Conservation (phyloP, 2,797 vertebrate genomes). For the Phalloptychus januarius region DNA sequence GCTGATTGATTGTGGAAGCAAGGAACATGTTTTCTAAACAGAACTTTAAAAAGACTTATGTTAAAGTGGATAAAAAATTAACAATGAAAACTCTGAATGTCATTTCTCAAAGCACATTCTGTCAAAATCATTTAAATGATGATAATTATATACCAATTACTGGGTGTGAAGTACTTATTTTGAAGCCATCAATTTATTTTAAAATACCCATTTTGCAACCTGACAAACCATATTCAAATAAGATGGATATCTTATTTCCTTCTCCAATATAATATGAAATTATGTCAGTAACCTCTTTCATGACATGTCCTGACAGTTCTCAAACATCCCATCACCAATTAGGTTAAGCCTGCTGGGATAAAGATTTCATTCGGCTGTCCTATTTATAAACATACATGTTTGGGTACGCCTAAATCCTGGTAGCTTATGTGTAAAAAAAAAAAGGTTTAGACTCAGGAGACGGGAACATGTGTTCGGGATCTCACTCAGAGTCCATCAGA, state of each 20-base stretch:
- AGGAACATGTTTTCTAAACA: not conserved
- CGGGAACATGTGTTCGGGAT: not conserved
- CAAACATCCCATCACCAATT: conserved; percentile 35
- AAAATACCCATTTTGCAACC: not conserved
- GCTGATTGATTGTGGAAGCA: not conserved
- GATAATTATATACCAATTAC: not conserved
- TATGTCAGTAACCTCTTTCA: conserved; percentile 18
- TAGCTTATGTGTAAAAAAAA: conserved; percentile 23
- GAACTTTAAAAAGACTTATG: conserved; percentile 7
- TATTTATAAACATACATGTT: conserved; percentile 2
- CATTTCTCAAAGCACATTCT: not conserved
- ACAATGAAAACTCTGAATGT: not conserved
- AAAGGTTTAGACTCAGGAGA: conserved; percentile 12
- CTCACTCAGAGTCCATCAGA: conserved; percentile 17
- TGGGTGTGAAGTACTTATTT: not conserved
- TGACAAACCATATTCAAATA: not conserved
- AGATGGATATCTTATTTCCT: not conserved
- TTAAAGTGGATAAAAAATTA: not conserved
- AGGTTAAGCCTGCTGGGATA: conserved; percentile 33
- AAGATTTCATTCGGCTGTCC: conserved; percentile 1
- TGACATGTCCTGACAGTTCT: conserved; percentile 27
- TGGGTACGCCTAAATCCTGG: not conserved
- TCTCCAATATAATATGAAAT: conserved; percentile 9
- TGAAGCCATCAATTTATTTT: conserved; percentile 1
- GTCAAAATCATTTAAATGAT: not conserved